These are phyloP conservation scores for Acomys russatus DNA, from an alignment of 2,797 vertebrate species.

Conservation along the genomic window DNA sequence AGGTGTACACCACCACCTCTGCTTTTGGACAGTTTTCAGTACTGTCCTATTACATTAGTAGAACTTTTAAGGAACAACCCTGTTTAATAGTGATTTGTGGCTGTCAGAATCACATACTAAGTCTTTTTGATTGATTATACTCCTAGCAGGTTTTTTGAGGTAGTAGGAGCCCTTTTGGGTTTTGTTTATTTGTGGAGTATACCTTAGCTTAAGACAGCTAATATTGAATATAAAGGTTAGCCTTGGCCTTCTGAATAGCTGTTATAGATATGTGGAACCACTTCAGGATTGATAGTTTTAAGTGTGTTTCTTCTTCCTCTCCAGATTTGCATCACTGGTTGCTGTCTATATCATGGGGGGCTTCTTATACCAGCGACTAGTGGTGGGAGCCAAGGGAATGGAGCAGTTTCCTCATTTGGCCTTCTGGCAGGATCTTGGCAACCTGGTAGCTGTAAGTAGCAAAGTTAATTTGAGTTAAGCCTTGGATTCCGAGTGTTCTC, in stretches of 20 bases:
- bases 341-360: constrained; percentile 95
- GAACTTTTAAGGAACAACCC: not conserved
- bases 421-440: constrained; percentile 98
- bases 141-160: not conserved
- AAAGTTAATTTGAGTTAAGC: not conserved
- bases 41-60: not conserved
- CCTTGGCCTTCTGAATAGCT: too few species aligned
- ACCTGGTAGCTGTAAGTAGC: constrained; percentile 95
- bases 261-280: too few species aligned
- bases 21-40: constrained; percentile 9
- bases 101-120: not conserved
- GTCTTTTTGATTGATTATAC: not conserved
- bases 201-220: not conserved
- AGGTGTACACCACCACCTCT: not conserved
- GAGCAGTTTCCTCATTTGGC: constrained; percentile 97
- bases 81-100: not conserved
- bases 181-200: not conserved
- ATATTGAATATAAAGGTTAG: not conserved
- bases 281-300: not conserved
- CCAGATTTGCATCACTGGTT: constrained; percentile 92
- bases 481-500: not conserved
- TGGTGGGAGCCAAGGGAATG: constrained; percentile 98
- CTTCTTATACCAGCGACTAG: constrained; percentile 96
- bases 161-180: not conserved
- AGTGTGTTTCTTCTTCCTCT: constrained; percentile 63